Percentiles rank a stretch among this genome's conserved stretches.
These are phyloP conservation scores for Oopsacas minuta DNA, from an alignment of 37 sponge, comb jelly and placozoan genomes.

Conservation along the genomic window DNA sequence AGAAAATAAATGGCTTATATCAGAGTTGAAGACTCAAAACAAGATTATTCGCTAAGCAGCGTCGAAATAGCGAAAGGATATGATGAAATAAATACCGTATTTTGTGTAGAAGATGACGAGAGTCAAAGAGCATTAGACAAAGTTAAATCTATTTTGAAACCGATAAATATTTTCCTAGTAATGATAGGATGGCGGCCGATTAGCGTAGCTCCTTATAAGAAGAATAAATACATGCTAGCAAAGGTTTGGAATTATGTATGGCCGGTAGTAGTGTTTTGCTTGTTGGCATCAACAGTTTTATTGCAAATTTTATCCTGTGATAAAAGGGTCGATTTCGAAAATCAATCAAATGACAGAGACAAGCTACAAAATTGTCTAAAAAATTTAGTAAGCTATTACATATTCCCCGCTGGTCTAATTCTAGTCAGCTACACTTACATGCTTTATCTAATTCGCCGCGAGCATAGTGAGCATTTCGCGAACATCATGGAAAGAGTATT, in stretches of 20 bases:
- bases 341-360: not conserved
- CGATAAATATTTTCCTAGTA: not conserved
- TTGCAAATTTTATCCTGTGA: not conserved
- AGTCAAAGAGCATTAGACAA: not conserved
- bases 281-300: not conserved
- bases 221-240: not conserved
- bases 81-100: not conserved
- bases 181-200: not conserved
- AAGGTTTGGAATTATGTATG: not conserved
- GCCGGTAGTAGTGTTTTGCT: not conserved
- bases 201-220: not conserved
- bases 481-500: not conserved
- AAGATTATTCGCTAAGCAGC: not conserved
- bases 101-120: not conserved
- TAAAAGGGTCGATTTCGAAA: not conserved
- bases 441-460: not conserved
- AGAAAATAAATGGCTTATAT: not conserved
- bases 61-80: not conserved
- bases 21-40: not conserved
- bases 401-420: not conserved
- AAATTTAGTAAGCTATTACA: not conserved
- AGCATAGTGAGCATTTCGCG: not conserved
- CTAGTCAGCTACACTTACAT: constrained; percentile 10
- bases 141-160: constrained; percentile 3
- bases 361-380: not conserved